These are phyloP conservation scores for Lampropteryx suffumata DNA, from an alignment of 2,888 invertebrate genomes.

Conservation along the genomic window DNA sequence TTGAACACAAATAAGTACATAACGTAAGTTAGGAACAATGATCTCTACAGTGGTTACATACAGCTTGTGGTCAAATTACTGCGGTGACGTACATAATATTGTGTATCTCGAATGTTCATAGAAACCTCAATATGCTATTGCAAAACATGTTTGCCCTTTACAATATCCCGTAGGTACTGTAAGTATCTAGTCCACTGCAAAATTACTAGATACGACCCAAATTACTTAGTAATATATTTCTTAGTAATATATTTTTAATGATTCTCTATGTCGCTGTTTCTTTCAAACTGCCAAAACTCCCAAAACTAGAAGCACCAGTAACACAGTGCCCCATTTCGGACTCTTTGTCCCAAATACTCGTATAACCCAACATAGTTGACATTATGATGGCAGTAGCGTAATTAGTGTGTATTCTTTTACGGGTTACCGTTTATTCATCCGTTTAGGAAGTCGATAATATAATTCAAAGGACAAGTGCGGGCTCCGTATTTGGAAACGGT, in stretches of 20 bases:
- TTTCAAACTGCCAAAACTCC: too few relatives aligned
- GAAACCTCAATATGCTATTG: not conserved
- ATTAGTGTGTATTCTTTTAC: conserved; percentile 44
- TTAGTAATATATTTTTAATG: too few relatives aligned
- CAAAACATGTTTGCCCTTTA: too few relatives aligned
- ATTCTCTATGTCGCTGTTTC: too few relatives aligned
- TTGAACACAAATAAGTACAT: too few relatives aligned
- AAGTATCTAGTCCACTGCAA: too few relatives aligned
- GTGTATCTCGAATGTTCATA: too few relatives aligned
- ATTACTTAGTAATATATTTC: too few relatives aligned
- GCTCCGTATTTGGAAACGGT: conserved; percentile 56
- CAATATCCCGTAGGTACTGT: too few relatives aligned
- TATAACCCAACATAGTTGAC: conserved; percentile 12
- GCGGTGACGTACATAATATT: conserved; percentile 7
- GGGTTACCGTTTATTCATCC: conserved; percentile 59
- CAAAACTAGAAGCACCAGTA: not conserved
- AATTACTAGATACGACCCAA: too few relatives aligned
- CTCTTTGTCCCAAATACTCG: not conserved
- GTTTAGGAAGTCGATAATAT: conserved; percentile 61
- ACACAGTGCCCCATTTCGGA: not conserved
- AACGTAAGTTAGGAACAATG: too few relatives aligned
- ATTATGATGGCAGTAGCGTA: conserved; percentile 32
- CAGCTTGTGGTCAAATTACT: conserved; percentile 28
- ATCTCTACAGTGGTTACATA: conserved; percentile 24
- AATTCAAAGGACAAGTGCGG: conserved; percentile 57